A percentile compares a stretch with the other conserved stretches of the same genome.
phyloP scores from a whole-genome alignment of 2,797 vertebrate species.

The Spizella passerina region DNA sequence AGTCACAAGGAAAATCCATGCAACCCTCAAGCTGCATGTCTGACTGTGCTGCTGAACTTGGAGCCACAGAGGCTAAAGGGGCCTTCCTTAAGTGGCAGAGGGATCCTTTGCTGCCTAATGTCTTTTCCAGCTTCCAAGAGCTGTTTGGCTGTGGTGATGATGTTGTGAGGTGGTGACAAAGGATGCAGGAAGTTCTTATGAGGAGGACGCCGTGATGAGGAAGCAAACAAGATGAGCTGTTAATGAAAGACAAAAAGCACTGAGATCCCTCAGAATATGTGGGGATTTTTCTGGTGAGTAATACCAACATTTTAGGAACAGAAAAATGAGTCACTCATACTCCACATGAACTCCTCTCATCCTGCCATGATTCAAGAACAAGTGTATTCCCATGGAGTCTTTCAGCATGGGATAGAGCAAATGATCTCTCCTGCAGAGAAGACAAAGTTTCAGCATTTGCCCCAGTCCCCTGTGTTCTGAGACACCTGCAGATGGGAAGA shows the following conservation, averaged over 20 bases:
- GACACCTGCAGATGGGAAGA: neutral
- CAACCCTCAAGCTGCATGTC: neutral
- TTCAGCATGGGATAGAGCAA: neutral
- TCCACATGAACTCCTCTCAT: neutral
- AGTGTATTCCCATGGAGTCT: neutral
- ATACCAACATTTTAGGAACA: constrained; percentile 39
- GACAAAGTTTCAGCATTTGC: neutral
- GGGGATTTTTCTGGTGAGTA: constrained; percentile 51
- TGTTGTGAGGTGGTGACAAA: constrained; percentile 8
- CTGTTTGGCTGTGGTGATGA: neutral
- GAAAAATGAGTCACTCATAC: constrained; percentile 34
- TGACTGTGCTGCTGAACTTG: neutral
- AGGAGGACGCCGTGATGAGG: neutral
- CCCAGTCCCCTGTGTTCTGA: neutral
- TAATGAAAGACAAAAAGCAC: constrained; percentile 20
- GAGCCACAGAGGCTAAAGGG: neutral
- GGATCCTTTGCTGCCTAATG: neutral
- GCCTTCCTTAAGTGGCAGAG: neutral
- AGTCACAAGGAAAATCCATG: constrained; percentile 5
- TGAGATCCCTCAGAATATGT: constrained; percentile 30
- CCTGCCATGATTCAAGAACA: neutral
- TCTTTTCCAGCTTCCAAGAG: constrained; percentile 3
- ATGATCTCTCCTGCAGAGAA: neutral
- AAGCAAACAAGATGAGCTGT: constrained; percentile 37
- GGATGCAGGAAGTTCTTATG: constrained; percentile 35